Percentiles rank a stretch among this genome's conserved stretches.
These are phyloP conservation scores for Pangasius krempfi DNA, from an alignment of 2,797 vertebrate species.

Conservation along the genomic window DNA sequence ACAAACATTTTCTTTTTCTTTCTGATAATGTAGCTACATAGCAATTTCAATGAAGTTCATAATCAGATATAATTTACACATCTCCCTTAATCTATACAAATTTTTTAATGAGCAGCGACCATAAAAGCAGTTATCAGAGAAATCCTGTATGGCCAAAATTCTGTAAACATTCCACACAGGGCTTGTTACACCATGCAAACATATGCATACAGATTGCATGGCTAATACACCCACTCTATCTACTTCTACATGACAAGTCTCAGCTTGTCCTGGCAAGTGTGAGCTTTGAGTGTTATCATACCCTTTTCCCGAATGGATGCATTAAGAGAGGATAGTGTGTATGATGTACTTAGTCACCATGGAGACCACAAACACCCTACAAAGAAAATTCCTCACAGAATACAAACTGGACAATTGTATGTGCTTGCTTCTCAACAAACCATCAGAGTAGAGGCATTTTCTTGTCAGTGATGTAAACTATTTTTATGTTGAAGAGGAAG, in stretches of 20 bases:
- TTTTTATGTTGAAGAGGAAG: constrained; percentile 72
- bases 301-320: constrained; percentile 65
- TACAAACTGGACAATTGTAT: constrained; percentile 79
- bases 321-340: constrained; percentile 58
- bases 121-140: neutral
- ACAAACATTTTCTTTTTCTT: neutral
- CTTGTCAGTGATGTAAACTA: constrained; percentile 79
- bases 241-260: constrained; percentile 65
- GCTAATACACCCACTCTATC: constrained; percentile 37
- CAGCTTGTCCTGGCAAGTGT: constrained; percentile 70
- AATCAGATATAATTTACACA: neutral
- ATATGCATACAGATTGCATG: constrained; percentile 40
- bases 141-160: constrained; percentile 59
- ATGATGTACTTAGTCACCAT: constrained; percentile 77
- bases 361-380: constrained; percentile 81
- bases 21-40: neutral
- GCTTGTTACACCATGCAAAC: constrained; percentile 42
- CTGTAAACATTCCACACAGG: constrained; percentile 42
- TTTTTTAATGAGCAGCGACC: neutral
- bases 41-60: neutral
- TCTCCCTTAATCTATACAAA: neutral
- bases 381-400: constrained; percentile 77
- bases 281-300: constrained; percentile 67
- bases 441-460: constrained; percentile 79
- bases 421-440: constrained; percentile 77